phyloP scores from a whole-genome alignment of 2,888 invertebrate species.

The Drosophila rubida region DNA sequence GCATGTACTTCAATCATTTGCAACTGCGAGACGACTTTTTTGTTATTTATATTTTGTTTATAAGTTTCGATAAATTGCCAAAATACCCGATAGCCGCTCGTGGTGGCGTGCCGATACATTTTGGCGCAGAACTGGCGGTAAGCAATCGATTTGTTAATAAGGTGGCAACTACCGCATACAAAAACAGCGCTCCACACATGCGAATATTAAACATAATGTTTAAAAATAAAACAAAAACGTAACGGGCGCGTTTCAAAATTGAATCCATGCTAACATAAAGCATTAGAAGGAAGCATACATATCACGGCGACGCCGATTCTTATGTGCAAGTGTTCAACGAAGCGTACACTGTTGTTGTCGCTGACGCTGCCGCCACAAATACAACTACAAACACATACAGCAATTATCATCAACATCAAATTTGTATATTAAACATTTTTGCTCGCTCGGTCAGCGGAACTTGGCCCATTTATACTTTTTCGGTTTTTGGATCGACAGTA shows the following conservation, averaged over 20 bases:
- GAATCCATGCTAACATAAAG: constrained; percentile 38
- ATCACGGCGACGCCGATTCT: constrained; percentile 31
- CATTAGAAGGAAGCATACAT: constrained; percentile 36
- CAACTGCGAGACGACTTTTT: constrained; percentile 20
- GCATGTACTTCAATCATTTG: constrained; percentile 12
- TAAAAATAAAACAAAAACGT: constrained; percentile 69
- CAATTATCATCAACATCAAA: constrained; percentile 58
- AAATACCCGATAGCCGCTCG: background rate
- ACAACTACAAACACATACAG: constrained; percentile 43
- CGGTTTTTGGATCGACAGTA: constrained; percentile 60
- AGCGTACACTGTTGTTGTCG: constrained; percentile 37
- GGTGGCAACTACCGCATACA: constrained; percentile 39
- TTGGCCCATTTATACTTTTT: constrained; percentile 57
- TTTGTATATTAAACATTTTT: constrained; percentile 58
- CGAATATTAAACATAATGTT: constrained; percentile 58
- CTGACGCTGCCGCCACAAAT: constrained; percentile 42
- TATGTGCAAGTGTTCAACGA: constrained; percentile 36
- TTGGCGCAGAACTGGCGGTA: constrained; percentile 36
- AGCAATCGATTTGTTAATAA: constrained; percentile 15
- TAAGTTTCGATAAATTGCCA: constrained; percentile 41
- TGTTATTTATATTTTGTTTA: constrained; percentile 59
- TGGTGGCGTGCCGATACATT: constrained; percentile 35
- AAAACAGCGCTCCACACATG: constrained; percentile 45
- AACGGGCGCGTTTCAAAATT: constrained; percentile 56
- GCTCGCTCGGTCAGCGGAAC: constrained; percentile 53